Evolutionary conservation across 2,113 vertebrate species (phyloP).

Genomic region (Emydura subglobosa): DNA sequence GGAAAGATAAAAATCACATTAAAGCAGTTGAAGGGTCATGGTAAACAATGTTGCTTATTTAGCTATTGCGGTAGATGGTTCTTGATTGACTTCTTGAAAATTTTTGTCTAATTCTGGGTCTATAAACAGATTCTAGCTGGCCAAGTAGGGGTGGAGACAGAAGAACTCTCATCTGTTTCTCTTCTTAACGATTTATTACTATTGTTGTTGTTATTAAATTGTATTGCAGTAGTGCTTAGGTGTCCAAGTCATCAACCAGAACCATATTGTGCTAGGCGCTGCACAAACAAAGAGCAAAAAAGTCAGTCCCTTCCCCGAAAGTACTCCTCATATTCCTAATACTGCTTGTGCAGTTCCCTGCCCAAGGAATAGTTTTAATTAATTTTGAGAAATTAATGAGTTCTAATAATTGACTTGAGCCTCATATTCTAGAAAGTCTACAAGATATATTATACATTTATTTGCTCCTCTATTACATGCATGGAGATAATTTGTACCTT

Average conservation of each 20-base stretch:
- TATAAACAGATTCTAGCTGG: not conserved
- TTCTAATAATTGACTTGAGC: not conserved
- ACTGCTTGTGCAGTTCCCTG: constrained; percentile 40
- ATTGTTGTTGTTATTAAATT: not conserved
- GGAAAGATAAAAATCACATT: not conserved
- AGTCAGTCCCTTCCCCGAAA: not conserved
- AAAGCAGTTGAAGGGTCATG: not conserved
- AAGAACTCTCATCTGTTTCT: not conserved
- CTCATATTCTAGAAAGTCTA: not conserved
- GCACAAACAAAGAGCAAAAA: not conserved
- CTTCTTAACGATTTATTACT: not conserved
- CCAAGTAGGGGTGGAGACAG: not conserved
- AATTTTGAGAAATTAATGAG: not conserved
- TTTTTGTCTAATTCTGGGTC: not conserved
- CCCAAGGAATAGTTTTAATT: not conserved
- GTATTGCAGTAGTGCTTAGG: not conserved
- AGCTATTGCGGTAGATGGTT: not conserved
- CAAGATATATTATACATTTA: rapidly evolving
- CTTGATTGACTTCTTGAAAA: not conserved
- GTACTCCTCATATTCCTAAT: not conserved
- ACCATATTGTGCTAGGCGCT: not conserved
- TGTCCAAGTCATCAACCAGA: not conserved
- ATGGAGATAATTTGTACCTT: not conserved
- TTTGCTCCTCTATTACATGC: not conserved
- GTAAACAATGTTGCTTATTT: not conserved